Base-by-base conservation (phyloP, 2,888 invertebrate species). In the Diarsia brunnea region DNA sequence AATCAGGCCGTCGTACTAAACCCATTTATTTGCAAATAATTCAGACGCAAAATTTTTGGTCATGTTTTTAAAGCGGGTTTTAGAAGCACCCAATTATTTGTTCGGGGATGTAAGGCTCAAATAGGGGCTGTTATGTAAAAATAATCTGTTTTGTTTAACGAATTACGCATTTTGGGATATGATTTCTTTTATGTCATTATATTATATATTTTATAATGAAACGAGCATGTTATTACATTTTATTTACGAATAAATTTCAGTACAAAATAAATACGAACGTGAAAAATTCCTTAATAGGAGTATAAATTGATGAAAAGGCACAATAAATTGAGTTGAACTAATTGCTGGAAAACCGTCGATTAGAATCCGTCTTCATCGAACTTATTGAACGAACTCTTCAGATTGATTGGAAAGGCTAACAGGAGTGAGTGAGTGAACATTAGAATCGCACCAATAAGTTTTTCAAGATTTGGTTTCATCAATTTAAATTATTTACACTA, bases 21-120 rank as follows among this genome's bases (percentile, higher is more conserved):
- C 89, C 92, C 91, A 94, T 94, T 93, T 94, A 93, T 92, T 94
- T 92, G 90, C 91, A 92, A 94, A 94, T 93, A 93, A 92, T 91
- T 89, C 88, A 85, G 88, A 80, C 84, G 77, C 85, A 73, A 85
- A 88, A 90, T 91, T 91, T 91, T 90, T 87, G 73, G 82, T 84
- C 72, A 78, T 85, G 87, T 89, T 89, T 89, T 88, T 84, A 84
- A 85, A 87, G 76, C 85, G 21, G 64, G 86, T 69, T 78, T 86
- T 86, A 69, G 82, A 70, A 47, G 77, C 79, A 73, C 83, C 82
- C 83, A 86, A 88, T 89, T 88, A 89, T 87, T 88, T 87, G 70
- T 85, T 78, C 67, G 82, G 80, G 21, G 24, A 74, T 70, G 60
- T 77, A 69, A 69, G 60, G 66, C 63, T 61, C 43, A 63, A 69